Evolutionary conservation across 2,797 vertebrate genomes (phyloP), one percentile per base, ranked within the genome.

Genomic region (Platalea minor): DNA sequence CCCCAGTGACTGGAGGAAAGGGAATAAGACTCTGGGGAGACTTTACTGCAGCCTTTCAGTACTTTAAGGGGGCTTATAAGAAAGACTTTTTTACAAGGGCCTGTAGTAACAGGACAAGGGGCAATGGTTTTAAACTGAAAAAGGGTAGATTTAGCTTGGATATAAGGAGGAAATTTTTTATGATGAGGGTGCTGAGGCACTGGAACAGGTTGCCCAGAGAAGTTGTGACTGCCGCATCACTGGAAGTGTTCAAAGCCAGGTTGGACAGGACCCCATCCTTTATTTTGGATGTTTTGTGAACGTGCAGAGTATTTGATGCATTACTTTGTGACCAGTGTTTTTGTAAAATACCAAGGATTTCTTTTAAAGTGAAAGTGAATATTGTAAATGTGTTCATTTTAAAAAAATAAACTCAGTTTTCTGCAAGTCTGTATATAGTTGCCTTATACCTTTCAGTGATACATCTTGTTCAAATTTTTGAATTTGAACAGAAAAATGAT

Each of bases 401-500:
- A 59, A 63, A 88, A 57, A 51, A 88, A 64, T 5, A 28, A 88
- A 4, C 67, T 82, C 31, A 0, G 0, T 73, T 86, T 95, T 78
- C 76, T 94, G 24, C 64, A 64, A 21, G 31, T 67, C 78, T 88
- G 28, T 70, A 0, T 59, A 7, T 80, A 81, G 73, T 69, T 93
- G 74, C 90, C 28, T 33, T 72, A 2, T 31, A 46, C 73, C 75
- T 90, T 50, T 13, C 41, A 63, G 82, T 74, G 79, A 35, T 57
- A 59, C 51, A 64, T 93, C 76, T 65, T 94, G 54, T 88, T 95
- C 23, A 57, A 6, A 53, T 78, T 84, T 43, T 65, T 78, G 72
- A 86, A 70, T 90, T 91, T 88, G 56, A 93, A 86, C 76, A 86
- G 48, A 45, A 59, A 88, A 89, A 54, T 41, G 11, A 76, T 95